Base-by-base conservation (phyloP, 2,797 vertebrate genomes). In the Phoxinus dragarum region DNA sequence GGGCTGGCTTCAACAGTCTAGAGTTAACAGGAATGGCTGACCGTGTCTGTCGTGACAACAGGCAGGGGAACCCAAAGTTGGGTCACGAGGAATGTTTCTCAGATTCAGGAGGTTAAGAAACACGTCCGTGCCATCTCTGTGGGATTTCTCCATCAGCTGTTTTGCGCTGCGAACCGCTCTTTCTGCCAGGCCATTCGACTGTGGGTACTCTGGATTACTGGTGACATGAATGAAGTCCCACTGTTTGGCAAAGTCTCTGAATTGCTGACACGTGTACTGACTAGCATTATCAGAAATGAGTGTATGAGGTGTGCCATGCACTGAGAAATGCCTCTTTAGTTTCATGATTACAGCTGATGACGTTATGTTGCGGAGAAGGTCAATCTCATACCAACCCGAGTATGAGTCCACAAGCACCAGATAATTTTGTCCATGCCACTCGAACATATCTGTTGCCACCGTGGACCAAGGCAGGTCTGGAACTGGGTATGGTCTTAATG, bases 81-180 rank as follows among this genome's bases (percentile, higher is more conserved):
- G 5, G 19, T 90, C 83, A 56, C 67, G 6, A 0, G 81, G 82
- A 31, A 91, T 19, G 31, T 84, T 34, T 38, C 85, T 87, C 34
- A 91, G n/a, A 19, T 79, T 85, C 10, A 79, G 19, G 19, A 80
- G 59, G n/a, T 86, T 81, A 6, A 89, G 82, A 7, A 87, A 82
- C 0, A 82, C 40, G 9, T 82, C 82, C 1, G 86, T 77, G 1
- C 82, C 40, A 23, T 87, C 82, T 40, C 82, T 80, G 19, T 87
- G 44, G 0, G 78, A 90, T 10, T 81, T 89, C 17, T 88, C 81
- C 80, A 89, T 73, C 5, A 73, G 69, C 40, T 47, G 71, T 19
- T 85, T 81, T 0, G 69, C 77, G 56, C 47, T 86, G 12, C 21
- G 40, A 31, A 86, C 86, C 0, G 52, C 87, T 38, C 73, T 56